Percentiles rank a stretch among this genome's conserved stretches.
These are phyloP conservation scores for Andrena minutula DNA, from an alignment of 2,888 invertebrate species.

Conservation along the genomic window DNA sequence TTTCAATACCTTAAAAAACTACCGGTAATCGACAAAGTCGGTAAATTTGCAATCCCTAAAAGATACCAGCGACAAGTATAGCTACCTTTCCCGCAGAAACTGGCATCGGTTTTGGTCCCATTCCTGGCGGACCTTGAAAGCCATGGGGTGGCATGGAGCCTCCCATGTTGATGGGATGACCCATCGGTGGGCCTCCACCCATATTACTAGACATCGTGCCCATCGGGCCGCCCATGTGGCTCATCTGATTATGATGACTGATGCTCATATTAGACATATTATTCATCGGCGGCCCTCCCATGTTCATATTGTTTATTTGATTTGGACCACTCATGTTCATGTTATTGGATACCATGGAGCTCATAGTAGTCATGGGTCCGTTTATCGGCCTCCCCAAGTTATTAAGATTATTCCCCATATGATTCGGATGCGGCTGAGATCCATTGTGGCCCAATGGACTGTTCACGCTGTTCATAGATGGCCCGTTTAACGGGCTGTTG, in stretches of 20 bases:
- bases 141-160: slow-evolving; percentile 87
- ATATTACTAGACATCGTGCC: slow-evolving; percentile 87
- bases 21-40: too few relatives aligned
- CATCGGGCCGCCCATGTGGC: slow-evolving; percentile 85
- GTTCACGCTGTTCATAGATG: slow-evolving; percentile 83
- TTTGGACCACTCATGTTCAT: slow-evolving; percentile 83
- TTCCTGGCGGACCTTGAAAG: slow-evolving; percentile 86
- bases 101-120: slow-evolving; percentile 95
- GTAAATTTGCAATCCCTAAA: too few relatives aligned
- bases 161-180: slow-evolving; percentile 85
- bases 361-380: slow-evolving; percentile 90
- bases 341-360: slow-evolving; percentile 87
- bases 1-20: too few relatives aligned
- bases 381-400: slow-evolving; percentile 89
- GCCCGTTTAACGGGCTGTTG: slow-evolving; percentile 82
- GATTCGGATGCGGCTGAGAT: slow-evolving; percentile 82
- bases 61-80: background rate
- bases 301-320: slow-evolving; percentile 90
- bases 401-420: slow-evolving; percentile 82
- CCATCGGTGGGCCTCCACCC: slow-evolving; percentile 86
- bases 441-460: slow-evolving; percentile 82
- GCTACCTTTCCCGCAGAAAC: slow-evolving; percentile 94
- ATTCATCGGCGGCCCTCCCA: slow-evolving; percentile 91
- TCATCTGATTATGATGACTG: slow-evolving; percentile 83
- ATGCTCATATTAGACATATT: slow-evolving; percentile 86